Base-by-base conservation (phyloP, 2,113 vertebrate species). In the Thunnus maccoyii region DNA sequence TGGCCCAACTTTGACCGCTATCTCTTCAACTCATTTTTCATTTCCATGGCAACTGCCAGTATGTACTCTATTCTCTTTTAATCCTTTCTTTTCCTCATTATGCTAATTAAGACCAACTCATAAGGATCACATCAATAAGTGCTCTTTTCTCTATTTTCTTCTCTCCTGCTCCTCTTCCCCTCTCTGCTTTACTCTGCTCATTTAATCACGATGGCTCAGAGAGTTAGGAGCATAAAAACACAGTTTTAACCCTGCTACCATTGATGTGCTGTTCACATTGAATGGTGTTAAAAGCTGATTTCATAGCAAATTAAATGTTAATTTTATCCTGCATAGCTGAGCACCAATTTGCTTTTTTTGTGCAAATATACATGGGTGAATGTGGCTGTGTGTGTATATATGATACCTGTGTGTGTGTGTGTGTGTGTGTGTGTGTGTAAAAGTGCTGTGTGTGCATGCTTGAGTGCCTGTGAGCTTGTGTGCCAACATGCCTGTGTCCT, bases 41-140 rank as follows among this genome's bases (percentile, higher is more conserved):
- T 92, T 91, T 90, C 88, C 88, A 92, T 91, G 78, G 86, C 70
- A 86, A 92, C 90, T 85, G n/a, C 44, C 62, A 52, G 56, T 50
- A 56, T 80, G 78, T 58, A 76, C 74, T 77, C 78, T 63, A 51
- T 86, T 83, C 80, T 77, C 60, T 46, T 79, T 73, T 72, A 82
- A 82, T 77, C 75, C 80, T 84, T 86, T 82, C 54, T 72, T 78
- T 78, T 86, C 78, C 82, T 91, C 72, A 86, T 93, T 91, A 92
- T 91, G 88, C 70, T 89, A 92, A 94, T 94, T 89, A 93, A 82
- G 73, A 82, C 72, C 66, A 84, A 81, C 77, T 85, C 83, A 77
- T 81, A 86, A 86, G 80, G 80, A 89, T 91, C 90, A 92, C 68
- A 82, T 73, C 83, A 91, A 88, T 82, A 90, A 89, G 73, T 87